Percentiles rank a stretch among this genome's conserved stretches.
Evolutionary conservation across 2,797 vertebrate genomes (phyloP).

Genomic region (Limosa lapponica): DNA sequence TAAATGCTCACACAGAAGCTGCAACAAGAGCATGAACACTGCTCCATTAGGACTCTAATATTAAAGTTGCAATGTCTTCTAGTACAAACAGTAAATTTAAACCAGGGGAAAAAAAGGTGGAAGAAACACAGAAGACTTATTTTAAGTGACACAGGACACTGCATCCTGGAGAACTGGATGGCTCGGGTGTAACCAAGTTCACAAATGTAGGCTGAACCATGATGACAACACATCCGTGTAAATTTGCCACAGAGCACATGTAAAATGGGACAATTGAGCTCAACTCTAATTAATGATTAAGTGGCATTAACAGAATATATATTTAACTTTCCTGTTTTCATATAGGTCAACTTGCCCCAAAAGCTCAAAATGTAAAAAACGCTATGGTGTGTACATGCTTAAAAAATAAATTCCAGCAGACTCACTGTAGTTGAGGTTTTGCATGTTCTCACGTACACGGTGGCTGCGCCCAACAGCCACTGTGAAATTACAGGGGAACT

Average conservation of each 20-base stretch:
- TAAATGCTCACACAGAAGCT: neutral
- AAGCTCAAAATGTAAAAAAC: neutral
- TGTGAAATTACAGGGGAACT: neutral
- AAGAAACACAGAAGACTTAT: neutral
- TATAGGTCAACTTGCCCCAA: neutral
- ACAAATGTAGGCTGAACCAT: neutral
- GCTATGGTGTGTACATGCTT: neutral
- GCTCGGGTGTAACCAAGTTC: neutral
- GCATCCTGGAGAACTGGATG: neutral
- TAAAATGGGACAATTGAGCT: constrained; percentile 3
- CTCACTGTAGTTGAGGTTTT: neutral
- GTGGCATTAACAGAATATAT: neutral
- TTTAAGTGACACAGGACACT: neutral
- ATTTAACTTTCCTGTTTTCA: neutral
- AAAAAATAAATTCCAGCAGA: neutral
- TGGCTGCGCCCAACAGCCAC: neutral
- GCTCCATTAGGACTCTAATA: neutral
- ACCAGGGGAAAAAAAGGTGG: accelerated
- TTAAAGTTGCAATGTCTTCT: neutral
- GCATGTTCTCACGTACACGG: accelerated
- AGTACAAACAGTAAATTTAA: neutral
- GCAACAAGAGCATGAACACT: accelerated
- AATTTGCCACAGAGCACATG: neutral
- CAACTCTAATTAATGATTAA: constrained; percentile 29
- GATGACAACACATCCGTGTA: neutral